Evolutionary conservation across 2,888 invertebrate species (phyloP), one percentile per base, ranked within the genome.

Genomic region (Stenchaetothrips biformis): DNA sequence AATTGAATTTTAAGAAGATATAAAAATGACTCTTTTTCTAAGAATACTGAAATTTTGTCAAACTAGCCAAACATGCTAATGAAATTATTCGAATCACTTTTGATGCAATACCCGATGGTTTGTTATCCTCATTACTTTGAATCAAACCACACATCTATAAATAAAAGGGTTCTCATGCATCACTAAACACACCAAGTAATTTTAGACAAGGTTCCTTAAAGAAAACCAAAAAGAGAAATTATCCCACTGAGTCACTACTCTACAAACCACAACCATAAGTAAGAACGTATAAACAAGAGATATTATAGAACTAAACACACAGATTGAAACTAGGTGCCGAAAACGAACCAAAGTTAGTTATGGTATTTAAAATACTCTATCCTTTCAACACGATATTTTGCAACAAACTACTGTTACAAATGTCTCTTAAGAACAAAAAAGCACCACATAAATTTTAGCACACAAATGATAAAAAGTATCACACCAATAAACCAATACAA

Each of bases 371-470:
- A 25, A 74, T 74, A 74, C 67, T 74, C 67, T 74, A 74, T 25
- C 67, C 67, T 25, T 37, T 37, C 67, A n/a, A 25, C 67, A 74
- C 67, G 9, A 25, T 11, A 74, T 21, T 21, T n/a, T n/a, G 21
- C 21, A 74, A 74, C 11, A 21, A 74, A 74, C 21, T 25, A n/a
- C 16, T 2, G 25, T 21, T 25, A n/a, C 25, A 21, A n/a, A n/a
- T n/a, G n/a, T n/a, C n/a, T n/a, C n/a, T n/a, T n/a, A n/a, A n/a
- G n/a, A n/a, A 53, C 25, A 74, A 74, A 74, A 67, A 67, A 67
- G 67, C 67, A 74, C 67, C 67, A 74, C n/a, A n/a, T n/a, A 67
- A 74, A 21, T 9, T 25, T 74, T 74, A 74, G 67, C 67, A 74
- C 67, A 21, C 67, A 67, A 74, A 74, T 74, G 25, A 74, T 53